These are phyloP conservation scores for Eulemur macaco DNA, from an alignment of 2,113 vertebrate species.

Conservation along the genomic window DNA sequence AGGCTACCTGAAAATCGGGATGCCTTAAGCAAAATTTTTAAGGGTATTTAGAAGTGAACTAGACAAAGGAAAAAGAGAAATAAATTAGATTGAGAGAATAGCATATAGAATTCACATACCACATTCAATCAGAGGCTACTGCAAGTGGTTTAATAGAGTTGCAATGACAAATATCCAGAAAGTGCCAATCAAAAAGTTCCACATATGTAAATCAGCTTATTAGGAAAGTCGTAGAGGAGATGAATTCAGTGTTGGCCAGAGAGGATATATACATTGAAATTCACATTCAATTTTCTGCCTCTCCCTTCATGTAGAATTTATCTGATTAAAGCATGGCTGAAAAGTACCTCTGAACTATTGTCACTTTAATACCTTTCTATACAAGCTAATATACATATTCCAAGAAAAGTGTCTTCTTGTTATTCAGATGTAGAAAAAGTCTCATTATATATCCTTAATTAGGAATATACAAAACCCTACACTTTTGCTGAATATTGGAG, in stretches of 20 bases:
- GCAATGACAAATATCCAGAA: neutral
- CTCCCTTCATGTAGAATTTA: neutral
- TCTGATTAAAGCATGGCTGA: neutral
- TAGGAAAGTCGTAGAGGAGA: neutral
- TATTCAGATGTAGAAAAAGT: neutral
- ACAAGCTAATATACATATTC: neutral
- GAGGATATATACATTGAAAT: neutral
- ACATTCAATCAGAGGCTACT: neutral
- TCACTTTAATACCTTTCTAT: neutral
- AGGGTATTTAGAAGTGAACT: neutral
- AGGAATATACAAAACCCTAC: neutral
- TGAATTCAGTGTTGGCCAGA: neutral
- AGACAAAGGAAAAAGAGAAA: neutral
- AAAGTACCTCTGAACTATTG: neutral
- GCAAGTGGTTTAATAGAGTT: neutral
- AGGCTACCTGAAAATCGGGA: neutral
- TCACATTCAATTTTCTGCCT: neutral
- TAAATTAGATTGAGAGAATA: neutral
- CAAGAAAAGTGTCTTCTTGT: neutral
- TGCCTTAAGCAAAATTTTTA: neutral
- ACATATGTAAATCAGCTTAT: neutral
- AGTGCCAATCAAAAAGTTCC: neutral
- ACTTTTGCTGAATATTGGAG: neutral
- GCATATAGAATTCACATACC: neutral
- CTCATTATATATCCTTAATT: neutral